Base-by-base conservation (phyloP, 2,797 vertebrate genomes). In the Sebastes glaucus region DNA sequence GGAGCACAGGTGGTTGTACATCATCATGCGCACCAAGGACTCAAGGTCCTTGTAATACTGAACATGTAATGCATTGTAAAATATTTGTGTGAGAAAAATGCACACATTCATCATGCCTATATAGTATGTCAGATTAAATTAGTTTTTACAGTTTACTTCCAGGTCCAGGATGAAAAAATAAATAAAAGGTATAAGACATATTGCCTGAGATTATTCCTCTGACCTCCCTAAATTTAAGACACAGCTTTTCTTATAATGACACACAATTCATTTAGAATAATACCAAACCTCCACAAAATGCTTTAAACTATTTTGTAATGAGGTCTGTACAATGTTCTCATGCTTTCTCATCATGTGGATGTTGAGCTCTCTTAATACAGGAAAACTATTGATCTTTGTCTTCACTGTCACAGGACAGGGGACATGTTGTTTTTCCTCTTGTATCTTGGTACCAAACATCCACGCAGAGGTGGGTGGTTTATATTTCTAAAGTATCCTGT, bases 1-100 rank as follows among this genome's bases (percentile, higher is more conserved):
- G 86, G 13, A 63, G 32, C 66, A 88, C 87, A 89, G 87, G 87
- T 92, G 89, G 87, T 90, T 92, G 38, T 27, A 60, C 14, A 56
- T 70, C 25, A 9, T 65, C 13, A 82, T 78, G 46, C 16, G 23
- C 72, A 84, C 57, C 69, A 78, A 73, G 32, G 79, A 80, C 35
- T 89, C 70, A 79, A 85, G 56, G 78, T 89, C 81, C 74, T 89
- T 90, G 66, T 66, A 66, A 27, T 18, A 42, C 14, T 74, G 53
- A 49, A 28, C 11, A 56, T 69, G 20, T 42, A 66, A 33, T 42
- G 35, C 60, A 32, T 35, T 46, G 16, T 59, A 27, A 76, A 77
- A 78, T 18, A 8, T 18, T 2, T 33, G 4, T 52, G 46, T 7
- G 18, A 80, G 30, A 61, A 70, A 71, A 71, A 38, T 10, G 3